These are phyloP conservation scores for Corythaeola cristata DNA, from an alignment of 2,113 vertebrate genomes.

Conservation along the genomic window DNA sequence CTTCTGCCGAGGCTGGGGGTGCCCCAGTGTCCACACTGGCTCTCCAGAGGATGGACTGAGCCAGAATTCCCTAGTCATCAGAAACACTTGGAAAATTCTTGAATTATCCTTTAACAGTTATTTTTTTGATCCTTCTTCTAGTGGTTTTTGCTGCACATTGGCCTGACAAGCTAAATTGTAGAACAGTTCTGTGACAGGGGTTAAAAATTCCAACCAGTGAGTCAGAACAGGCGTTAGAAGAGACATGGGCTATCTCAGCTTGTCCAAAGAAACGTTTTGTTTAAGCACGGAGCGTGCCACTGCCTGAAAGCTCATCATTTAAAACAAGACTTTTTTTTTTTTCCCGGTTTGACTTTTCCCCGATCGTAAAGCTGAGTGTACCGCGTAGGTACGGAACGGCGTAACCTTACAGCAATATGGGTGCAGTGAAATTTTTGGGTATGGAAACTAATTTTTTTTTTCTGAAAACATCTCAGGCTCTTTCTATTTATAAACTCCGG, in stretches of 20 bases:
- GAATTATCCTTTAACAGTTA: not conserved
- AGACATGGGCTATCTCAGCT: not conserved
- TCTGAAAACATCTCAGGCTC: not conserved
- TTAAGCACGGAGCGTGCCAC: not conserved
- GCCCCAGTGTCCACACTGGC: fast-evolving
- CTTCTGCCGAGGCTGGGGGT: not conserved
- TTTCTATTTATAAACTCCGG: not conserved
- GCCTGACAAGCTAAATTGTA: fast-evolving
- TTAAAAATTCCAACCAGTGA: not conserved
- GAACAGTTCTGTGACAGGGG: not conserved
- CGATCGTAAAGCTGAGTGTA: fast-evolving
- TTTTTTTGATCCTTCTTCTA: not conserved
- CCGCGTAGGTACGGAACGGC: fast-evolving
- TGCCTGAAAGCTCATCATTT: not conserved
- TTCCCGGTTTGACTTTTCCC: not conserved
- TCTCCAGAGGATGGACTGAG: not conserved
- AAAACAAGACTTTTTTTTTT: not conserved
- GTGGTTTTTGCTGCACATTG: not conserved
- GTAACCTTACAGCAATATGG: fast-evolving
- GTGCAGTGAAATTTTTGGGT: not conserved
- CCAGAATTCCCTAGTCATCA: not conserved
- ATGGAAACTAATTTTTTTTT: not conserved
- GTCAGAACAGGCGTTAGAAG: not conserved
- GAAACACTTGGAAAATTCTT: not conserved
- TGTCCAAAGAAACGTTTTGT: not conserved